These are phyloP conservation scores for Stenodera caucasica DNA, from an alignment of 2,888 invertebrate species.

Conservation along the genomic window DNA sequence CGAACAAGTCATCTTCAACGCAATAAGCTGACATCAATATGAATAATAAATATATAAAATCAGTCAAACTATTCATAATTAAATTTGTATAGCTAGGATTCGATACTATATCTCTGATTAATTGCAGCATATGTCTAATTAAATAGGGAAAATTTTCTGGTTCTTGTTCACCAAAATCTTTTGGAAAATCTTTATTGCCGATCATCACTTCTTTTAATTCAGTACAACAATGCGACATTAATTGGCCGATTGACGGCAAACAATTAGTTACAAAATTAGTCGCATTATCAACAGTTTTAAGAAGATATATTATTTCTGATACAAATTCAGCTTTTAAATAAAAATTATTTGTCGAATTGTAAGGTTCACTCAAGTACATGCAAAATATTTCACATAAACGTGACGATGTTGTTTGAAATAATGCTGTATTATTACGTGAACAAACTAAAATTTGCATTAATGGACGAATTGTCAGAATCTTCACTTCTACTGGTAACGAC, in stretches of 20 bases:
- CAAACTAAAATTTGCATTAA: constrained; percentile 24
- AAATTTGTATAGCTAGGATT: constrained; percentile 31
- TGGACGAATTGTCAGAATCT: constrained; percentile 12
- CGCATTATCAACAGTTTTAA: constrained; percentile 18
- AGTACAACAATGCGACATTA: constrained; percentile 36
- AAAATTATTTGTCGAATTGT: constrained; percentile 33
- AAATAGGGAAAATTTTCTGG: constrained; percentile 34
- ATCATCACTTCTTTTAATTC: constrained; percentile 35
- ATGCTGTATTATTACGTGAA: constrained; percentile 12
- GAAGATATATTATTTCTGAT: constrained; percentile 23
- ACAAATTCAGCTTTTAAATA: constrained; percentile 36
- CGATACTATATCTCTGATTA: constrained; percentile 33
- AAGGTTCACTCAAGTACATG: constrained; percentile 32
- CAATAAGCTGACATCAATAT: constrained; percentile 35
- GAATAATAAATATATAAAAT: constrained; percentile 36
- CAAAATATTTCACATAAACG: constrained; percentile 23
- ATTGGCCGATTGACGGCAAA: constrained; percentile 36
- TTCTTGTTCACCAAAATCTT: constrained; percentile 31
- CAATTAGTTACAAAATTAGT: constrained; percentile 25
- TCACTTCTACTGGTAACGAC: constrained; percentile 18
- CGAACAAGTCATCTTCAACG: constrained; percentile 30
- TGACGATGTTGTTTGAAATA: constrained; percentile 14
- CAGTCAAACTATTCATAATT: constrained; percentile 34
- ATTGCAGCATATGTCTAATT: constrained; percentile 28
- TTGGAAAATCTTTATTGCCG: constrained; percentile 26